These are phyloP conservation scores for Cynopterus brachyotis DNA, from an alignment of 2,113 vertebrate genomes.

Conservation along the genomic window DNA sequence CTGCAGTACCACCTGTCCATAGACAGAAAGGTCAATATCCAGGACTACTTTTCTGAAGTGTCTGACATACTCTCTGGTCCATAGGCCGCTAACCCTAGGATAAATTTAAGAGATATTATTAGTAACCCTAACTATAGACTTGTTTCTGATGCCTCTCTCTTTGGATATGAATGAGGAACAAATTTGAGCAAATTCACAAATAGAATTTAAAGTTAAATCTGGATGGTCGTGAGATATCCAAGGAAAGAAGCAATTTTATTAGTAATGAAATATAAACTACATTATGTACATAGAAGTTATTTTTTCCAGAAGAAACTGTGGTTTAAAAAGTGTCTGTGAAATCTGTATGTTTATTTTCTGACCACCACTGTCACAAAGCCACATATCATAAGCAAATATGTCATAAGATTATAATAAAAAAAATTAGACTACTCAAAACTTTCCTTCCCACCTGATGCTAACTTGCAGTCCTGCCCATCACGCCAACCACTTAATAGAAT, in stretches of 20 bases:
- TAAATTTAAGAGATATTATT: neutral
- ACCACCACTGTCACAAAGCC: neutral
- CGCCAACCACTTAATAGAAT: neutral
- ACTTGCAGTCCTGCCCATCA: neutral
- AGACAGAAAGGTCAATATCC: neutral
- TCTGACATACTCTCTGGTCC: neutral
- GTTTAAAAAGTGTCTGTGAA: neutral
- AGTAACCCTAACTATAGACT: neutral
- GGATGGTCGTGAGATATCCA: neutral
- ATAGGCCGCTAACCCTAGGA: neutral
- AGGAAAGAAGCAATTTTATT: neutral
- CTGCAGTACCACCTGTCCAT: neutral
- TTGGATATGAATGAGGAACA: neutral
- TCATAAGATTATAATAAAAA: neutral
- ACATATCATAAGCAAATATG: neutral
- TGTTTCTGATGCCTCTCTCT: neutral
- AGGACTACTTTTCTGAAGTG: neutral
- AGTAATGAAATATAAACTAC: neutral
- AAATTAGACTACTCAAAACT: neutral
- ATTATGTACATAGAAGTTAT: neutral
- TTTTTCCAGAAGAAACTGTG: neutral
- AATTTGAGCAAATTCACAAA: neutral
- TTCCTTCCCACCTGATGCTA: neutral
- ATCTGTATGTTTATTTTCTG: neutral
- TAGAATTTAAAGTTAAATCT: neutral